Evolutionary conservation across 37 sponge, comb jelly and placozoan species (phyloP).

Genomic region (Amphimedon queenslandica): DNA sequence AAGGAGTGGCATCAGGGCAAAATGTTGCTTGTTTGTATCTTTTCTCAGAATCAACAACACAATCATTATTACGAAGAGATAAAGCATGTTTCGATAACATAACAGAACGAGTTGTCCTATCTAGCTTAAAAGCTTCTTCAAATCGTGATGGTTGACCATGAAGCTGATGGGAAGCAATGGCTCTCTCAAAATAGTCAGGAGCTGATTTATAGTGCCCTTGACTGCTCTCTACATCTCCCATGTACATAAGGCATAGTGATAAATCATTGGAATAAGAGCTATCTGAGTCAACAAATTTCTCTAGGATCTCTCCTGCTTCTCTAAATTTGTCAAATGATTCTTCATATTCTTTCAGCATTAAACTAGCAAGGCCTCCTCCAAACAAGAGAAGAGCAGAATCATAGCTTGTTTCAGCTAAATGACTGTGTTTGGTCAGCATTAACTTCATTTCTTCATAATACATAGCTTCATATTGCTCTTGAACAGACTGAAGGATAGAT

Average conservation of each 20-base stretch:
- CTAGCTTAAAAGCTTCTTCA: background rate
- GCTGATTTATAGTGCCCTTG: constrained; percentile 18
- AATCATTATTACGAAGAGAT: background rate
- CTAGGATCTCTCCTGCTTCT: no score
- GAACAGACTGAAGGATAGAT: no score
- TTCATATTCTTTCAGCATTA: no score
- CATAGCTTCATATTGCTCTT: no score
- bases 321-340: no score
- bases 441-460: no score
- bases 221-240: constrained; percentile 44
- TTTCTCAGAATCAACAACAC: background rate
- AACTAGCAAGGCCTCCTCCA: no score
- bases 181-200: constrained; percentile 14
- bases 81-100: background rate
- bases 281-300: background rate
- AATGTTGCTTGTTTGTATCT: background rate
- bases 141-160: background rate
- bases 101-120: background rate
- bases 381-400: no score
- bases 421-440: no score
- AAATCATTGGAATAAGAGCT: constrained; percentile 3
- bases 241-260: constrained; percentile 39
- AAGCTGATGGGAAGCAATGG: background rate
- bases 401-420: no score
- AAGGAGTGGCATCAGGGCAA: background rate